Base-by-base conservation (phyloP, 2,888 invertebrate species). In the Watsonalla binaria region DNA sequence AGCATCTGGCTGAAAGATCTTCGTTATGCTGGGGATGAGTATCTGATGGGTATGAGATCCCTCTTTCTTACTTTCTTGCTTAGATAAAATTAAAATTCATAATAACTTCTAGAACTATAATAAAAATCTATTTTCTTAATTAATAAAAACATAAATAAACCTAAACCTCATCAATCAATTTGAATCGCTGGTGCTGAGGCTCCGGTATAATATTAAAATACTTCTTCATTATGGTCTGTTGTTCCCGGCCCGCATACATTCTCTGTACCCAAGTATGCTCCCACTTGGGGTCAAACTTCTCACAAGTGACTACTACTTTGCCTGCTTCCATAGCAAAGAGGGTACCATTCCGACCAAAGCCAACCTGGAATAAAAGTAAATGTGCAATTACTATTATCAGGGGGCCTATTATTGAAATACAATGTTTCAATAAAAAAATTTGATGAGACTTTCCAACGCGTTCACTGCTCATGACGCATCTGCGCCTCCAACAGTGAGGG, bases 161-260 rank as follows among this genome's bases (percentile, higher is more conserved):
- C 82, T 92, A 96, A 56, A 96, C 81, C 82, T 93, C 92, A 77
- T 96, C 94, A 46, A 96, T 86, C 51, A 97, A 88, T 74, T 93
- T 95, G 78, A 98, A 98, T 65, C 93, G 92, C 54, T 94, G 93
- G 76, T 96, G 96, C 63, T 97, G 94, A 34, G 94, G 93, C 57
- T 94, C 90, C 0, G 97, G 95, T 65, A 98, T 92, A 45, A 98
- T 92, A 89, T 98, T 95, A 66, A 93, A 96, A 77, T 97, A 96
- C 74, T 97, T 97, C 78, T 97, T 98, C 70, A 94, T 93, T 61
- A 97, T 94, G 0, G 89, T 91, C 64, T 93, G 93, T 0, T 92
- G 86, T 68, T 94, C 87, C 54, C 95, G 87, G 0, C 93, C 93
- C 0, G 86, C 90, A 78, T 96, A 94, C 71, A 92, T 80, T 58